These are phyloP conservation scores for Periophthalmus modestus DNA, from an alignment of 2,113 vertebrate species.

Conservation along the genomic window DNA sequence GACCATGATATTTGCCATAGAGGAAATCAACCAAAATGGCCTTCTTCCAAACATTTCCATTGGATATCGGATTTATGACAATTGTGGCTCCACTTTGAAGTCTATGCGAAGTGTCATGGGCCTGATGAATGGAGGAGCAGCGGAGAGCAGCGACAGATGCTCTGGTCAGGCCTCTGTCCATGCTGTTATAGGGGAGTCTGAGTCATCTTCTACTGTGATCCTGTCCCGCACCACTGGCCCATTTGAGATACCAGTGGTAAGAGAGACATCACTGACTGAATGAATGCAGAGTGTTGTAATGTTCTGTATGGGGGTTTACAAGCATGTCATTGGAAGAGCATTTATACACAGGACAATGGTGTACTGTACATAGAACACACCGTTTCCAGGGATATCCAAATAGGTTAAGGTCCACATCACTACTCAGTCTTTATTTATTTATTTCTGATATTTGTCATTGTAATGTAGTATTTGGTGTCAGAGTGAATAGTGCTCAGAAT, in stretches of 20 bases:
- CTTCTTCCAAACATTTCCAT: conserved; percentile 74
- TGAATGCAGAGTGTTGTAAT: background rate
- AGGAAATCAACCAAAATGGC: conserved; percentile 76
- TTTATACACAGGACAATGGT: too few species aligned
- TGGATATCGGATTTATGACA: conserved; percentile 79
- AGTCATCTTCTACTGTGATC: conserved; percentile 76
- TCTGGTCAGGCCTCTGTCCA: conserved; percentile 65
- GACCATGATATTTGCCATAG: conserved; percentile 77
- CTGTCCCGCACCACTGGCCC: conserved; percentile 72
- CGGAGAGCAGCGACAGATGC: conserved; percentile 43
- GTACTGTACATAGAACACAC: too few species aligned
- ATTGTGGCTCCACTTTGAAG: conserved; percentile 72
- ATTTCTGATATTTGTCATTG: too few species aligned
- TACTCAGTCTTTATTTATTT: too few species aligned
- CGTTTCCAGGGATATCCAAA: too few species aligned
- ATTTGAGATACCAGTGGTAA: conserved; percentile 78
- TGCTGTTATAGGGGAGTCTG: conserved; percentile 78
- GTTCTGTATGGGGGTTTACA: background rate
- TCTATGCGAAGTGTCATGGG: conserved; percentile 76
- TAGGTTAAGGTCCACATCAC: too few species aligned
- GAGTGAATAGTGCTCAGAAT: too few species aligned
- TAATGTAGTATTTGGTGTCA: too few species aligned
- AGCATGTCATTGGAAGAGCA: background rate
- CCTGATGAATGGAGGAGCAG: conserved; percentile 66
- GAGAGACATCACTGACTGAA: background rate